Percentiles rank a stretch among this genome's conserved stretches.
phyloP scores from a whole-genome alignment of 2,797 vertebrate species.

The Clamator glandarius region DNA sequence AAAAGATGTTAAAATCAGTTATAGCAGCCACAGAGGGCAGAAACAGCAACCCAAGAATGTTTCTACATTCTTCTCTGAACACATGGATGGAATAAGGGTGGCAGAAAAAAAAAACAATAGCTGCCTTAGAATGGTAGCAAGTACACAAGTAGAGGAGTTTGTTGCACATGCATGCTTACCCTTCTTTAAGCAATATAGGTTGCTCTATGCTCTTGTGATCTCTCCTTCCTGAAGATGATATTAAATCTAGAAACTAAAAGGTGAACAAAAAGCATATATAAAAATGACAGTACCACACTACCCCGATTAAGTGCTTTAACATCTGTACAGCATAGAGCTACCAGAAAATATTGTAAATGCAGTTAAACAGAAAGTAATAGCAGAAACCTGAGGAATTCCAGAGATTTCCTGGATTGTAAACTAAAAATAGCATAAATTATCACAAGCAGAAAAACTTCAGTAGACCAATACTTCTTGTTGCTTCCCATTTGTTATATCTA shows the following conservation, averaged over 20 bases:
- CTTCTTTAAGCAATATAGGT: constrained; percentile 97
- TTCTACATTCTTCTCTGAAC: background rate
- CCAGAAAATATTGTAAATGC: background rate
- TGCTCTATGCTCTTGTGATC: constrained; percentile 97
- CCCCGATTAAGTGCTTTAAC: background rate
- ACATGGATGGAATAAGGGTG: background rate
- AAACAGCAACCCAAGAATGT: background rate
- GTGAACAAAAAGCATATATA: background rate
- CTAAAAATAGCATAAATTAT: constrained; percentile 1
- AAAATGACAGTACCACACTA: background rate
- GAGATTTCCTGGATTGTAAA: background rate
- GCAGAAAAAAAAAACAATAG: background rate
- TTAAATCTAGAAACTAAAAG: constrained; percentile 93
- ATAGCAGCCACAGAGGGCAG: background rate
- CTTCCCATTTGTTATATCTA: background rate
- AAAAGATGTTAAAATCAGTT: constrained; percentile 16
- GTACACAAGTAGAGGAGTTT: background rate
- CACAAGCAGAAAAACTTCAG: background rate
- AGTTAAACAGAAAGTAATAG: constrained; percentile 1
- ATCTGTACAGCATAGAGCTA: background rate
- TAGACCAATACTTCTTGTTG: background rate
- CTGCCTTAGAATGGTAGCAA: constrained; percentile 2
- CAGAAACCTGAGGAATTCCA: background rate
- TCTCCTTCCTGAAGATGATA: constrained; percentile 96
- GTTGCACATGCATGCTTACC: constrained; percentile 82